Evolutionary conservation across 2,113 vertebrate genomes (phyloP), one percentile per base, ranked within the genome.

Genomic region (Sorex fumeus): DNA sequence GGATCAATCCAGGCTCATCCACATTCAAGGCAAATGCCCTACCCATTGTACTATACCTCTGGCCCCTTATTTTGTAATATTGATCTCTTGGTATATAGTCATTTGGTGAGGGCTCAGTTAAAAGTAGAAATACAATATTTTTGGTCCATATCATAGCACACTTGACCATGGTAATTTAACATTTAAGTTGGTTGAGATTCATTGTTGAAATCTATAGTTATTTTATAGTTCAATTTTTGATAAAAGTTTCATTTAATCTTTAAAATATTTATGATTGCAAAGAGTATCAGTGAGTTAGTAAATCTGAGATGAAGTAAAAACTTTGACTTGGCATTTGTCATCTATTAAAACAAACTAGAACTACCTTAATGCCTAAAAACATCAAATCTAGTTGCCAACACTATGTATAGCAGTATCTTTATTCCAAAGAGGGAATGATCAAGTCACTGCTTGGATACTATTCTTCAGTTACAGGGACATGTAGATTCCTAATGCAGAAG

Each of bases 331-430:
- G 50, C 1, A 47, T 60, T n/a, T 19, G 12, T 40, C 32, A 83
- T 25, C 25, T 21, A 89, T 62, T 80, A 77, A 76, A 77, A 36
- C 30, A 69, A 69, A 80, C 75, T 36, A 86, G 85, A 91, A 27
- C 62, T 40, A 32, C n/a, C 76, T 53, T 86, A 45, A 57, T 13
- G 40, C 27, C 11, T 45, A 27, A 50, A 50, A 66, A 27, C 50
- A 10, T 85, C 50, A 47, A 43, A 13, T 50, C 47, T 50, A 50
- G 13, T 50, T 50, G 47, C 47, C 7, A 30, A 66, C n/a, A 84
- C 32, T 34, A 36, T 21, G 47, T 2, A 78, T 15, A 66, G 76
- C 43, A 7, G 57, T 50, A 57, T 66, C 62, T 74, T 69, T 79
- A n/a, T 50, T 89, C 19, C 79, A 67, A 91, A 3, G 50, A 53